Evolutionary conservation across 2,888 invertebrate species (phyloP), one percentile per base, ranked within the genome.

Genomic region (Harpalus rubripes): DNA sequence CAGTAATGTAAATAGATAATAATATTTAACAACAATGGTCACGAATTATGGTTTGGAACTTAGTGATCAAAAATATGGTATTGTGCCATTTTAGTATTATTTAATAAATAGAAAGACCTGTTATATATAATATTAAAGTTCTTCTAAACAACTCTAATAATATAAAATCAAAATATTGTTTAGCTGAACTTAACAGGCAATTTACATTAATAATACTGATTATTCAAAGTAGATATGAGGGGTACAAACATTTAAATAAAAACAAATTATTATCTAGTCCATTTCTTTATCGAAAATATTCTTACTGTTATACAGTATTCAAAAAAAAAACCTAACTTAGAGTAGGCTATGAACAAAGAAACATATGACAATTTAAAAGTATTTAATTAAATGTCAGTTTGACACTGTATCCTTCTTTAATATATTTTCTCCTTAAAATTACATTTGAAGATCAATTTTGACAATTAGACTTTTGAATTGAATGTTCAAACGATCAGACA

Each of bases 41-140:
- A 63, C 63, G 8, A 32, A 15, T 16, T 59, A n/a, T 59, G 7
- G 22, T 22, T 52, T 52, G 16, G 18, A 7, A 16, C 6, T 18
- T 52, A 52, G 78, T 78, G 78, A 78, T 78, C 78, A 56, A 78
- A 76, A 44, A 59, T 59, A 26, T 63, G 63, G 63, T 63, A 59
- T 63, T 63, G 26, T 63, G 63, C 63, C 63, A 63, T 16, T 26
- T 63, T 61, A 61, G 63, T 63, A 63, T 26, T 63, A 63, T 63
- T 63, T 16, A 22, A 26, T 63, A 63, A 12, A 63, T 63, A 22
- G 18, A 26, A 59, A 63, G 63, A 18, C 63, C 63, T 63, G 63
- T 63, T 63, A 18, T 22, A 8, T 7, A 63, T 63, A 52, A 32
- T 63, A 22, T 22, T 22, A 63, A 63, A 15, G 16, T 59, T 63